Evolutionary conservation across 1,140 invertebrate species (phyloP).

Genomic region (Wiebesia pumilae): DNA sequence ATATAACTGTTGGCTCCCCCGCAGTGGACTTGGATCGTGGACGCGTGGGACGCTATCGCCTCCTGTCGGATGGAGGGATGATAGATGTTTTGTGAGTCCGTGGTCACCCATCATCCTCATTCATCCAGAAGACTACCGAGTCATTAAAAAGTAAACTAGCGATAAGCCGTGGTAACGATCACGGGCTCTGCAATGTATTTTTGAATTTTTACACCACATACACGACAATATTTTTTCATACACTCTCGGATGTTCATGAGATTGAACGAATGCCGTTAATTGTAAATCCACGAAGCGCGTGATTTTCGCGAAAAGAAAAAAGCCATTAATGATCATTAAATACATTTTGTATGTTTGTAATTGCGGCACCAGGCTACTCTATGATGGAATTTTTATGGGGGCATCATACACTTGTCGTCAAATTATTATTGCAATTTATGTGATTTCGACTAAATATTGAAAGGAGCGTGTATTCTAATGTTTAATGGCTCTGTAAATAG

Average conservation of each 20-base stretch:
- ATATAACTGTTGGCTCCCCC: constrained; percentile 71
- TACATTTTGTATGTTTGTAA: background rate
- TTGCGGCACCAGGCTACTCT: background rate
- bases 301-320: background rate
- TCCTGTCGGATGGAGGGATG: constrained; percentile 76
- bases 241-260: background rate
- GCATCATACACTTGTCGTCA: background rate
- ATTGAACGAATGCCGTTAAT: background rate
- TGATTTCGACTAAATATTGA: background rate
- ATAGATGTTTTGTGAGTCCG: constrained; percentile 74
- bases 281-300: background rate
- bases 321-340: background rate
- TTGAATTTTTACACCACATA: constrained; percentile 17
- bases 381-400: too few species aligned
- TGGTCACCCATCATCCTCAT: constrained; percentile 66
- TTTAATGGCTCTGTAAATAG: background rate
- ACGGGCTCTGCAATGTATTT: constrained; percentile 22
- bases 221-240: background rate
- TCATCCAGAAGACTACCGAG: constrained; percentile 61
- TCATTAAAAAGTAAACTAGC: constrained; percentile 42
- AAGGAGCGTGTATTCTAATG: background rate
- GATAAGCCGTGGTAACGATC: constrained; percentile 16
- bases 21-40: constrained; percentile 75
- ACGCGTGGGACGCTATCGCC: constrained; percentile 75
- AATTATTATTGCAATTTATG: background rate